Conservation (phyloP, 2,113 vertebrate genomes). For the Mormyrus iriodes region DNA sequence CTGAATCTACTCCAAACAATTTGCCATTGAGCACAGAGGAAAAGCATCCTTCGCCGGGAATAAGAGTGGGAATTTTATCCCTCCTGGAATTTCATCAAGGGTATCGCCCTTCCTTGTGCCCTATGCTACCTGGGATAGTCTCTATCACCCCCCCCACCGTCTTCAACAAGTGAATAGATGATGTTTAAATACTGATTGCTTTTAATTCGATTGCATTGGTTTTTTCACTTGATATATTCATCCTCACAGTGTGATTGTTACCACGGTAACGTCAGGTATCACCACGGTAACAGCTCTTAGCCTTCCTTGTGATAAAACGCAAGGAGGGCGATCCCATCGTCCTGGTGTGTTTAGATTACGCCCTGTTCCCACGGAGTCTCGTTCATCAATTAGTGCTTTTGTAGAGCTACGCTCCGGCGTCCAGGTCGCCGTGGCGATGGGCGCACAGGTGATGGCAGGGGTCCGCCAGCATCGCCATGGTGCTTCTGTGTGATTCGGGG, state of each 20-base stretch:
- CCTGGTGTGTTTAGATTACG: constrained; percentile 24
- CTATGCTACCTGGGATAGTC: not conserved
- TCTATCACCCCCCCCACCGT: not conserved
- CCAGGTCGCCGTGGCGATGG: no score
- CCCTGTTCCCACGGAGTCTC: constrained; percentile 20
- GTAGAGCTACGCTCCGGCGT: not conserved
- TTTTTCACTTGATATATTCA: not conserved
- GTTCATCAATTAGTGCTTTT: constrained; percentile 26
- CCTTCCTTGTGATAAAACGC: constrained; percentile 16
- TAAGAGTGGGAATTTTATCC: not conserved
- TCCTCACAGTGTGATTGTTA: not conserved
- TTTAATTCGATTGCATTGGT: not conserved
- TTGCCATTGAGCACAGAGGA: not conserved
- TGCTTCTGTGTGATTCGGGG: not conserved
- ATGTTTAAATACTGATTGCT: not conserved
- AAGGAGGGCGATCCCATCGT: constrained; percentile 3
- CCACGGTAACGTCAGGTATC: not conserved
- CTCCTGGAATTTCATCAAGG: not conserved
- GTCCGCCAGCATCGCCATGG: not conserved
- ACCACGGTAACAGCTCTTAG: not conserved
- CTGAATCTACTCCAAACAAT: not conserved
- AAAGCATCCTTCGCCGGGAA: not conserved
- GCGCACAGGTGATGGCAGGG: not conserved
- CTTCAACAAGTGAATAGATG: not conserved
- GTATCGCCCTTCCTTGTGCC: not conserved